A percentile compares a stretch with the other conserved stretches of the same genome.
These are phyloP conservation scores for Artibeus jamaicensis DNA, from an alignment of 2,797 vertebrate genomes.

Conservation along the genomic window DNA sequence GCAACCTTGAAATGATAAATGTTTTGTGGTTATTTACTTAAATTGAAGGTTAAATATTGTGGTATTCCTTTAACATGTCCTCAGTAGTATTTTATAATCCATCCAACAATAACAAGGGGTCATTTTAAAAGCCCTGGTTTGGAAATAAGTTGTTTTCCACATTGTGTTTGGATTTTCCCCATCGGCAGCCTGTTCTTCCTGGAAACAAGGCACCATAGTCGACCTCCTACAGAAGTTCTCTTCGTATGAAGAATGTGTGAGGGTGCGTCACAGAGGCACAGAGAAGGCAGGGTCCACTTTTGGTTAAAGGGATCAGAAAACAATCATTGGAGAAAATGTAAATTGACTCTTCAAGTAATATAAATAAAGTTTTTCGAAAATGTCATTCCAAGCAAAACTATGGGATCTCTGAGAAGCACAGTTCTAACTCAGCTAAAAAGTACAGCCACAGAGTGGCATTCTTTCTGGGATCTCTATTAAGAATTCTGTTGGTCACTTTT, in stretches of 20 bases:
- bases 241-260: not conserved
- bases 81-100: conserved; percentile 21
- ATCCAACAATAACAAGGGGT: conserved; percentile 12
- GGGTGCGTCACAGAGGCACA: not conserved
- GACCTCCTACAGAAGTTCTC: not conserved
- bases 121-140: not conserved
- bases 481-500: not conserved
- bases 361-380: not conserved
- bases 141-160: conserved; percentile 20
- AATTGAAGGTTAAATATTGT: conserved; percentile 39
- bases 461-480: not conserved
- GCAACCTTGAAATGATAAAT: conserved; percentile 19
- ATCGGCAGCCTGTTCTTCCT: not conserved
- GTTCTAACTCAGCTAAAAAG: not conserved
- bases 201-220: not conserved
- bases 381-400: not conserved
- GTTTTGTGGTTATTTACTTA: conserved; percentile 33
- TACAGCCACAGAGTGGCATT: not conserved
- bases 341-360: not conserved
- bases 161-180: not conserved
- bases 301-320: not conserved
- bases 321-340: not conserved
- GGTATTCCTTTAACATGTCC: not conserved
- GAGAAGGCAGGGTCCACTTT: not conserved
- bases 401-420: not conserved